Evolutionary conservation across 2,888 invertebrate species (phyloP).

Genomic region (Cosmopolites sordidus): DNA sequence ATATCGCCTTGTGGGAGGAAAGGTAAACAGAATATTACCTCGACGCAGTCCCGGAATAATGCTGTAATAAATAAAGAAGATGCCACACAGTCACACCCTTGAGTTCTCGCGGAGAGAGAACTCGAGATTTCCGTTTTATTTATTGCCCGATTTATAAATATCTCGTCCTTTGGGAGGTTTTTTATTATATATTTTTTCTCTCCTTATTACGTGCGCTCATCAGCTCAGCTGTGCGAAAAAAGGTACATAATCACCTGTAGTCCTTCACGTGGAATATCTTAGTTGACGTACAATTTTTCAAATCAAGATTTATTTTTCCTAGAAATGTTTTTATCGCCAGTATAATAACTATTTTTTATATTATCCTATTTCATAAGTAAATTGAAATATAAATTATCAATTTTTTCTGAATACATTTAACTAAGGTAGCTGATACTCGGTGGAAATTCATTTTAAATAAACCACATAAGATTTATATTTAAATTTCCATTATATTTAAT

Average conservation of each 20-base stretch:
- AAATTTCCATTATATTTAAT: no score
- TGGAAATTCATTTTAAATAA: no score
- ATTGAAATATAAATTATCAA: no score
- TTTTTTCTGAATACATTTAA: no score
- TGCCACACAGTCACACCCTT: conserved; percentile 18
- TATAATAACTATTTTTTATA: no score
- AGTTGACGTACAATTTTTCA: neutral
- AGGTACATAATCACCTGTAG: neutral
- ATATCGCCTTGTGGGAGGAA: conserved; percentile 3
- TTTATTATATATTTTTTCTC: neutral
- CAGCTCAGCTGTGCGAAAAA: neutral
- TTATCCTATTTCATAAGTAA: no score
- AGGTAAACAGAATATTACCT: conserved; percentile 6
- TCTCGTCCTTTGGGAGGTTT: conserved; percentile 1
- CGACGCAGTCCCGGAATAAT: conserved; percentile 15
- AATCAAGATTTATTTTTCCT: no score
- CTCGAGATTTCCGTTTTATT: conserved; percentile 16
- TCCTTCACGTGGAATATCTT: neutral
- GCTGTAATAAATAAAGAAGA: conserved; percentile 19
- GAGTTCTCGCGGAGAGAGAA: conserved; percentile 8
- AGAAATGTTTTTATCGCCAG: no score
- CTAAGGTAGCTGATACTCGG: no score
- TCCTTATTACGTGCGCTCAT: neutral
- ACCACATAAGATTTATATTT: no score
- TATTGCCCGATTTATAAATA: conserved; percentile 15